phyloP scores from a whole-genome alignment of 2,888 invertebrate species.

The Epirrhoe tristata region DNA sequence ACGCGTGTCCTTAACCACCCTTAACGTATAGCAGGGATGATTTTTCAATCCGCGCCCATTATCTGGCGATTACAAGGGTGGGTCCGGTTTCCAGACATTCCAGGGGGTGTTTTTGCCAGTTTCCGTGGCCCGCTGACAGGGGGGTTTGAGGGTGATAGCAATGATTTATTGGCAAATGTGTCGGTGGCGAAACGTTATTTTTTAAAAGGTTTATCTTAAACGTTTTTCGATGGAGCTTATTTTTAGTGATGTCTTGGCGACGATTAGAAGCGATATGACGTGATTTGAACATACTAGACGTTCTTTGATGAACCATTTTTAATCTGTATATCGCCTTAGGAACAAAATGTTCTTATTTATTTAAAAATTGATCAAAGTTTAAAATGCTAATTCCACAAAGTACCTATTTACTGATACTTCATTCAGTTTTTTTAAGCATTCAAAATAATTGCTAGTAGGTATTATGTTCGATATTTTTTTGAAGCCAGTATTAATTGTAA shows the following conservation, averaged over 20 bases:
- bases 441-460: no score
- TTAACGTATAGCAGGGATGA: conserved; percentile 72
- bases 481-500: no score
- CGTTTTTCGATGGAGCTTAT: conserved; percentile 63
- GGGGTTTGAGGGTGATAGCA: conserved; percentile 60
- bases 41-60: conserved; percentile 82
- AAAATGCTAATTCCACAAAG: no score
- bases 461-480: no score
- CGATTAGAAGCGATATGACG: conserved; percentile 19
- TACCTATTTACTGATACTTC: no score
- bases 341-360: no score
- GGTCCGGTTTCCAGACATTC: conserved; percentile 69
- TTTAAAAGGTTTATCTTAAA: conserved; percentile 73
- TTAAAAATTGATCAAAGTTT: no score
- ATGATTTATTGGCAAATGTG: conserved; percentile 74
- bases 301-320: no score
- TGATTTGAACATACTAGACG: not conserved
- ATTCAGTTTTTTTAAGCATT: no score
- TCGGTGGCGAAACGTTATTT: conserved; percentile 67
- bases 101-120: conserved; percentile 72
- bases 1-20: conserved; percentile 46
- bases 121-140: conserved; percentile 59
- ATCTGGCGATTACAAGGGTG: conserved; percentile 83
- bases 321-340: no score
- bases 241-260: conserved; percentile 37